phyloP scores from a whole-genome alignment of 2,888 invertebrate genomes.

The Carterocephalus palaemon region DNA sequence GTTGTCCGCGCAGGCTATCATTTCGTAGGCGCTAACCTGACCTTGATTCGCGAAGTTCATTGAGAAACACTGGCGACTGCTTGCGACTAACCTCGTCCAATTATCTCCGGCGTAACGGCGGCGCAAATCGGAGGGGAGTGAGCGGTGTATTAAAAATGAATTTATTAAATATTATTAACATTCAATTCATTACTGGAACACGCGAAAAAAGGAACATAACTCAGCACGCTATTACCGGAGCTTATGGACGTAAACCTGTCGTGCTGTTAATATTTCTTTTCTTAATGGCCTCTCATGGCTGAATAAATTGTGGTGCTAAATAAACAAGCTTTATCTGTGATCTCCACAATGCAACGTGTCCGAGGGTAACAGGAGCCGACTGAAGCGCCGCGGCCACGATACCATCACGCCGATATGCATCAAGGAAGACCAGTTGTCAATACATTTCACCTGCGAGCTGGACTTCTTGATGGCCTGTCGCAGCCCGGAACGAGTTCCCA shows the following conservation, averaged over 20 bases:
- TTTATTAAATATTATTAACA: constrained; percentile 53
- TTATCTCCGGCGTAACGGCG: constrained; percentile 34
- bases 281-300: constrained; percentile 67
- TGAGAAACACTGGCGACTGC: constrained; percentile 44
- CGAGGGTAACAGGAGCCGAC: constrained; percentile 66
- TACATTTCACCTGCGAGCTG: constrained; percentile 73
- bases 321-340: constrained; percentile 73
- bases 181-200: constrained; percentile 60
- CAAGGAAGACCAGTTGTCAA: constrained; percentile 79
- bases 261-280: constrained; percentile 63
- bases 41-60: constrained; percentile 66
- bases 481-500: constrained; percentile 64
- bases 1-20: constrained; percentile 52
- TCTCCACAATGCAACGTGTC: constrained; percentile 70
- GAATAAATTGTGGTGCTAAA: constrained; percentile 74
- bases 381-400: constrained; percentile 72
- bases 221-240: constrained; percentile 53
- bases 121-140: constrained; percentile 19
- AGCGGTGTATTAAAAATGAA: constrained; percentile 40
- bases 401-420: constrained; percentile 76
- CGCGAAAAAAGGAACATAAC: constrained; percentile 52
- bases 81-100: constrained; percentile 41
- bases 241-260: constrained; percentile 66
- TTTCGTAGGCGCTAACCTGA: constrained; percentile 54
- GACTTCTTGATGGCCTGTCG: constrained; percentile 65